phyloP scores from a whole-genome alignment of 2,888 invertebrate species.

The Papilio elwesi region DNA sequence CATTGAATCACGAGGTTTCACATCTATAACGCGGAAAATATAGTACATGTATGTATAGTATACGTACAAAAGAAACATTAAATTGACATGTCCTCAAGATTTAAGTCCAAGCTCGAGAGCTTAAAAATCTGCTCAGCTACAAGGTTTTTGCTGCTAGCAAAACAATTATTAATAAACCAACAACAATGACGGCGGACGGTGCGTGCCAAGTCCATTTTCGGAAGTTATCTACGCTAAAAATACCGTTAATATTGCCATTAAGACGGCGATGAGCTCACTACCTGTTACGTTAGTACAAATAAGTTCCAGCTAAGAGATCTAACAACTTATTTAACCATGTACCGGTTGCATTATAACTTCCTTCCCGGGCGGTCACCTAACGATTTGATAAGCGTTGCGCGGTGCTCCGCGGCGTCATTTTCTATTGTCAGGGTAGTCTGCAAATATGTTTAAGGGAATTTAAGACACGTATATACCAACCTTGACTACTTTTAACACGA shows the following conservation, averaged over 20 bases:
- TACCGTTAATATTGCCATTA: slow-evolving; percentile 16
- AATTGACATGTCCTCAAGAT: neutral
- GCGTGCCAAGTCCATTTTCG: slow-evolving; percentile 21
- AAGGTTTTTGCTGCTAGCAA: neutral
- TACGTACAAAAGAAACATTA: neutral
- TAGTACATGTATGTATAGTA: too few species aligned
- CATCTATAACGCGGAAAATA: neutral
- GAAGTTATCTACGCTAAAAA: slow-evolving; percentile 20
- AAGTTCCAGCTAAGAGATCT: neutral
- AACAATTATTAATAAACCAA: slow-evolving; percentile 19
- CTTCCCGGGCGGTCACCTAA: neutral
- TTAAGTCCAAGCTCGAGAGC: neutral
- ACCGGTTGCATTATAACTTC: slow-evolving; percentile 18
- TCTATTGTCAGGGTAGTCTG: neutral
- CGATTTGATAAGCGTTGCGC: too few species aligned
- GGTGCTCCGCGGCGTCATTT: neutral
- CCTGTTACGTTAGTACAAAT: slow-evolving; percentile 14
- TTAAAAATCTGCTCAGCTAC: neutral
- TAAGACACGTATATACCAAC: too few species aligned
- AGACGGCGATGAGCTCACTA: slow-evolving; percentile 18
- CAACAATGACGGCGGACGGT: slow-evolving; percentile 3
- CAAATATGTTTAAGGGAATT: neutral
- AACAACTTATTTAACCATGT: slow-evolving; percentile 8
- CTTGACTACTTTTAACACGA: neutral
- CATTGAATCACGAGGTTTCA: neutral